Percentiles rank a stretch among this genome's conserved stretches.
These are phyloP conservation scores for Addax nasomaculatus DNA, from an alignment of 2,113 vertebrate genomes.

Conservation along the genomic window DNA sequence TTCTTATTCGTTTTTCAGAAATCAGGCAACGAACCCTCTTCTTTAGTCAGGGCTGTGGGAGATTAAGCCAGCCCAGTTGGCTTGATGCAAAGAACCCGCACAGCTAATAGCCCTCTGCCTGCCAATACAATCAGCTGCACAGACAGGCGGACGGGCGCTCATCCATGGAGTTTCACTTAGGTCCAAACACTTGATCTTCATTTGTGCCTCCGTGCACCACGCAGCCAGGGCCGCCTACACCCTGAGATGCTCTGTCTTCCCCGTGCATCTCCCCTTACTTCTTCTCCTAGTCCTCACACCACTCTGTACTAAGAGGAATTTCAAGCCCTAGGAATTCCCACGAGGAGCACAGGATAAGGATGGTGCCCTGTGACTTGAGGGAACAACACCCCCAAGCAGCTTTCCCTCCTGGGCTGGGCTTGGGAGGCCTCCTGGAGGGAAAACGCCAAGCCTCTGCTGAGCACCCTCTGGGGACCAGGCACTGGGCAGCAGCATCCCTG, in stretches of 20 bases:
- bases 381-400: neutral
- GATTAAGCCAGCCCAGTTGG: neutral
- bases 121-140: neutral
- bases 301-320: neutral
- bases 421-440: rapidly evolving
- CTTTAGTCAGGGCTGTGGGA: neutral
- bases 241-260: neutral
- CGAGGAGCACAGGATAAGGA: neutral
- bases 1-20: neutral
- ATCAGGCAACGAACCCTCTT: neutral
- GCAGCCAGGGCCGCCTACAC: neutral
- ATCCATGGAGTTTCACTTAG: rapidly evolving
- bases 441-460: rapidly evolving
- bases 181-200: too few species aligned
- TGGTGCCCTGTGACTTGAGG: rapidly evolving
- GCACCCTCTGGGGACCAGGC: neutral
- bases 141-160: neutral
- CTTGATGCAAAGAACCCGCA: neutral
- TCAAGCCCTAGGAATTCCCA: neutral
- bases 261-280: neutral
- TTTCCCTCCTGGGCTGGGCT: neutral
- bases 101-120: neutral
- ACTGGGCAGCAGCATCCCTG: neutral
- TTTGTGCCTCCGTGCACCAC: rapidly evolving
- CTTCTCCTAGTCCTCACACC: neutral